Conservation (phyloP, 2,797 vertebrate genomes). For the Acanthiza pusilla region DNA sequence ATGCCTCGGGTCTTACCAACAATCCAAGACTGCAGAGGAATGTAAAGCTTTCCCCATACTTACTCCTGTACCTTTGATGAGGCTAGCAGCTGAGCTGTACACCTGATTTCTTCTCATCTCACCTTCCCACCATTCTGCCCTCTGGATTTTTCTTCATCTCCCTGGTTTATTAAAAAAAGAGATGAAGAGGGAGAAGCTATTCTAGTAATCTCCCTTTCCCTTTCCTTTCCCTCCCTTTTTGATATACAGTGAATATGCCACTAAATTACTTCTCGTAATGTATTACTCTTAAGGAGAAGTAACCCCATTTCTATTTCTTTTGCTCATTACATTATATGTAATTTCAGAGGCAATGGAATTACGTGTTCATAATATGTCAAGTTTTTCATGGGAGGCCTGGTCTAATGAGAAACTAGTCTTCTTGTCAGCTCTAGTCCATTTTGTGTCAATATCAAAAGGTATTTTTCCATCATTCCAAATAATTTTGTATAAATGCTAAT, state of each 20-base stretch:
- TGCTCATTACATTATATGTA: background rate
- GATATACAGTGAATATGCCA: background rate
- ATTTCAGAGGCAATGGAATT: background rate
- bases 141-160: background rate
- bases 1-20: background rate
- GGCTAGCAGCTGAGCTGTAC: background rate
- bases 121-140: background rate
- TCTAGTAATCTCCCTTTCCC: background rate
- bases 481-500: background rate
- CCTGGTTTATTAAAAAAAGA: background rate
- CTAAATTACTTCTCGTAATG: background rate
- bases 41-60: background rate
- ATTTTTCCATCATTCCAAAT: background rate
- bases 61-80: background rate
- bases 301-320: background rate
- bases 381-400: background rate
- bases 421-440: background rate
- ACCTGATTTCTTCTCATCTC: background rate
- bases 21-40: background rate
- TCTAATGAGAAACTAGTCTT: background rate
- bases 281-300: background rate
- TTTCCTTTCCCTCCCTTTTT: background rate
- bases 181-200: background rate
- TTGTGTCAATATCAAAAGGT: background rate
- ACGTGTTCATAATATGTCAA: background rate